These are phyloP conservation scores for Nothobranchius kuhntae DNA, from an alignment of 2,113 vertebrate genomes.

Conservation along the genomic window DNA sequence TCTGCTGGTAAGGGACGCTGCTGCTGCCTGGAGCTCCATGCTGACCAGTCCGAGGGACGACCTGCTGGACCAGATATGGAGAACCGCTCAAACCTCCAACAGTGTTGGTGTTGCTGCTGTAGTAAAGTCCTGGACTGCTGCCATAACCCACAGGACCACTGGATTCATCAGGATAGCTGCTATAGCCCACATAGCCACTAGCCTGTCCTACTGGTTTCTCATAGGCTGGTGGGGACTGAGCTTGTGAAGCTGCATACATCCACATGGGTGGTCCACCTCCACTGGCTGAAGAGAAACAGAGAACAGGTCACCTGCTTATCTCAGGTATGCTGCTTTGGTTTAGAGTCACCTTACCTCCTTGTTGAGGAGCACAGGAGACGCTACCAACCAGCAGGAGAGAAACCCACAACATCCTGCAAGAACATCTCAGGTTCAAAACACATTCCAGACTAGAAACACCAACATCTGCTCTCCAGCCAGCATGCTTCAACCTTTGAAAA, in stretches of 20 bases:
- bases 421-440: not conserved
- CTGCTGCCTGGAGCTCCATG: not conserved
- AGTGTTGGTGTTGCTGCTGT: not conserved
- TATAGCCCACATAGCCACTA: not conserved
- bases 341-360: not conserved
- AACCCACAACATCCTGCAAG: not conserved
- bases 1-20: not conserved
- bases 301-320: not conserved
- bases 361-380: not conserved
- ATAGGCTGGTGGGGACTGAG: not conserved
- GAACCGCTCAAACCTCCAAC: not conserved
- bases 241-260: not conserved
- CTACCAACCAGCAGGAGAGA: not conserved
- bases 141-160: not conserved
- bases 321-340: not conserved
- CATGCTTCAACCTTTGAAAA: not conserved
- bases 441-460: not conserved
- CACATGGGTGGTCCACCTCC: not conserved
- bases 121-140: not conserved
- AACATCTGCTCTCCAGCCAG: not conserved
- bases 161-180: not conserved
- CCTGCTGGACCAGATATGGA: not conserved
- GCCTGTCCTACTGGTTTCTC: not conserved
- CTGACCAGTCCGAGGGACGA: not conserved
- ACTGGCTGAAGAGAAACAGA: not conserved